Percentiles rank a stretch among this genome's conserved stretches.
phyloP scores from a whole-genome alignment of 2,797 vertebrate species.

The Sebastes steindachneri region DNA sequence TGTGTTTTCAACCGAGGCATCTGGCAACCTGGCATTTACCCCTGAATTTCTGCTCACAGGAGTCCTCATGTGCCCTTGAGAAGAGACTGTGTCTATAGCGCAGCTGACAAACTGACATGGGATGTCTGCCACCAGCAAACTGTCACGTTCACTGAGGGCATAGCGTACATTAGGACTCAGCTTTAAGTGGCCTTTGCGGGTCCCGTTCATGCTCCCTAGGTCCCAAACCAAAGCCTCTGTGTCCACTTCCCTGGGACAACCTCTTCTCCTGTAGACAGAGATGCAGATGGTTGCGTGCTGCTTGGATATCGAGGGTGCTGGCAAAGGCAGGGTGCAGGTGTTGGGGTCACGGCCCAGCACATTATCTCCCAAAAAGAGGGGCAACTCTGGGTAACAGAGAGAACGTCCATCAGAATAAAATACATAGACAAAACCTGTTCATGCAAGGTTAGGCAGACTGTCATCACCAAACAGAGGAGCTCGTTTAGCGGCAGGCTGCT shows the following conservation, averaged over 20 bases:
- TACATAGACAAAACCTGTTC: background rate
- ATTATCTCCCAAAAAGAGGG: constrained; percentile 88
- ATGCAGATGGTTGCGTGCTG: constrained; percentile 87
- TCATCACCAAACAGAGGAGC: background rate
- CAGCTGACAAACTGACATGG: constrained; percentile 85
- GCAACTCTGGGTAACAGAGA: constrained; percentile 80
- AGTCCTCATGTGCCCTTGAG: constrained; percentile 5
- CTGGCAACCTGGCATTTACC: constrained; percentile 8
- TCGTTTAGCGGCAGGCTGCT: no score
- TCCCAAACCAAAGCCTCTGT: constrained; percentile 87
- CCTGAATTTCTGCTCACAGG: constrained; percentile 15
- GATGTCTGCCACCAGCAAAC: constrained; percentile 88
- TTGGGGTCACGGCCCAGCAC: constrained; percentile 86
- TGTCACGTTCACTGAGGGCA: constrained; percentile 83
- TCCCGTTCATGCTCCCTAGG: constrained; percentile 89
- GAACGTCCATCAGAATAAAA: background rate
- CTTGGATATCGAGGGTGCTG: constrained; percentile 87
- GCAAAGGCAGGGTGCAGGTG: constrained; percentile 82
- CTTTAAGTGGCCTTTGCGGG: constrained; percentile 84
- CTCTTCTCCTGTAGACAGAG: constrained; percentile 68
- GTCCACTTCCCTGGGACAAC: constrained; percentile 12
- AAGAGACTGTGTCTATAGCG: background rate
- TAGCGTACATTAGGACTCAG: constrained; percentile 87
- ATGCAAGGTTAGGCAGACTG: background rate
- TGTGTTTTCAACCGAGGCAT: constrained; percentile 14